phyloP scores from a whole-genome alignment of 2,888 invertebrate genomes.

The Sphinx pinastri region DNA sequence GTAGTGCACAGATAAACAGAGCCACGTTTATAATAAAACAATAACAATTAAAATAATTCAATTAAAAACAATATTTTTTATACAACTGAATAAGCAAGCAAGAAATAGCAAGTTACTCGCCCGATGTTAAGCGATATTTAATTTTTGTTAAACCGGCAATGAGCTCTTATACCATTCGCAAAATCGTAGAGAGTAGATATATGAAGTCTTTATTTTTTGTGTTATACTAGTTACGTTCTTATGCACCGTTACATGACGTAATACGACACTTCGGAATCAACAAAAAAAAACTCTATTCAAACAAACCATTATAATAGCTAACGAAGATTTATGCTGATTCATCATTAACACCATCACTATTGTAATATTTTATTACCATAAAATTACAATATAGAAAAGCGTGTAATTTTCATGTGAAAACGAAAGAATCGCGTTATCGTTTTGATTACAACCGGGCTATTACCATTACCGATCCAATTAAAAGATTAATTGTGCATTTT shows the following conservation, averaged over 20 bases:
- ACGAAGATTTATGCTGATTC: conserved; percentile 6
- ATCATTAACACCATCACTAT: neutral
- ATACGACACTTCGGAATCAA: neutral
- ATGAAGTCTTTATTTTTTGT: neutral
- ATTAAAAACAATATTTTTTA: no score
- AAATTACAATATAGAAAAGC: neutral
- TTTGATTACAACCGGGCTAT: conserved; percentile 8
- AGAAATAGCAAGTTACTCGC: no score
- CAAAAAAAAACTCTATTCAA: neutral
- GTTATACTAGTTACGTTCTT: neutral
- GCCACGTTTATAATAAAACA: no score
- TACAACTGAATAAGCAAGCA: no score
- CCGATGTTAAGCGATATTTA: no score
- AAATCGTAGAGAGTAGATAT: no score
- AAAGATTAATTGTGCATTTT: conserved; percentile 28
- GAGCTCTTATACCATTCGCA: no score
- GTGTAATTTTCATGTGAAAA: conserved; percentile 6
- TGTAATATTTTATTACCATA: neutral
- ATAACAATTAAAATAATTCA: no score
- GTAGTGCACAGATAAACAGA: no score
- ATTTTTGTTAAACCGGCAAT: no score
- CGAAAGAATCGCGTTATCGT: neutral
- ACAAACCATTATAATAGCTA: conserved; percentile 1
- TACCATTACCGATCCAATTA: conserved; percentile 33
- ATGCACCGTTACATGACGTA: conserved; percentile 3